Evolutionary conservation across 2,113 vertebrate genomes (phyloP).

Genomic region (Tupaia chinensis): DNA sequence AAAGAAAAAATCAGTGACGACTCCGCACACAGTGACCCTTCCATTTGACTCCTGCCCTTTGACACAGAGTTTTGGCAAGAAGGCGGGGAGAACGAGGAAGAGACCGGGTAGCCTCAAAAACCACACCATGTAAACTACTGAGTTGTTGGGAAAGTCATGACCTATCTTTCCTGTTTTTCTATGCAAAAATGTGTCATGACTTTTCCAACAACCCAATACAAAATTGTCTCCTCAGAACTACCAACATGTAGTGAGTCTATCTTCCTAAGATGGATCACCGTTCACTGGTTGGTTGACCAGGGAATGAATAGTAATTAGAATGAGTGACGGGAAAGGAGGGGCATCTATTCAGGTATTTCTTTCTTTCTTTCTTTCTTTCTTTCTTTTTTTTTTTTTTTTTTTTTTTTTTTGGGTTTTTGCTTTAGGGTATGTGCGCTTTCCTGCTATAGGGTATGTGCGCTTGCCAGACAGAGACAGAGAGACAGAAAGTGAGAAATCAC

Average conservation of each 20-base stretch:
- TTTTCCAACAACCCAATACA: neutral
- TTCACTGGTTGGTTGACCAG: neutral
- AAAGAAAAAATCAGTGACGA: conserved; percentile 7
- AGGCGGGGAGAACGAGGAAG: neutral
- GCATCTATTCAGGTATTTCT: neutral
- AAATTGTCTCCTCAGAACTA: neutral
- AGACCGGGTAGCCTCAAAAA: neutral
- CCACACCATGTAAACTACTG: neutral
- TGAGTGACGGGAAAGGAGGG: neutral
- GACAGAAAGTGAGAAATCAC: too few relatives aligned
- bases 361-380: too few relatives aligned
- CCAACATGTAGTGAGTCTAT: neutral
- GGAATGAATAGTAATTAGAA: neutral
- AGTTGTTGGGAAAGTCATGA: too few relatives aligned
- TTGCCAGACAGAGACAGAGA: too few relatives aligned
- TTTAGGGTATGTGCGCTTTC: too few relatives aligned
- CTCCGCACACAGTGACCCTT: neutral
- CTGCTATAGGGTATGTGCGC: too few relatives aligned
- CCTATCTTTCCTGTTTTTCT: too few relatives aligned
- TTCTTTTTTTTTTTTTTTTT: too few relatives aligned
- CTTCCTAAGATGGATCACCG: neutral
- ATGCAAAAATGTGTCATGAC: too few relatives aligned
- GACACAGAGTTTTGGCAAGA: neutral
- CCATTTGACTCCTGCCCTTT: neutral
- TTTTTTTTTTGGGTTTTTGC: too few relatives aligned